phyloP scores from a whole-genome alignment of 1,140 invertebrate species.

The Spodoptera litura region DNA sequence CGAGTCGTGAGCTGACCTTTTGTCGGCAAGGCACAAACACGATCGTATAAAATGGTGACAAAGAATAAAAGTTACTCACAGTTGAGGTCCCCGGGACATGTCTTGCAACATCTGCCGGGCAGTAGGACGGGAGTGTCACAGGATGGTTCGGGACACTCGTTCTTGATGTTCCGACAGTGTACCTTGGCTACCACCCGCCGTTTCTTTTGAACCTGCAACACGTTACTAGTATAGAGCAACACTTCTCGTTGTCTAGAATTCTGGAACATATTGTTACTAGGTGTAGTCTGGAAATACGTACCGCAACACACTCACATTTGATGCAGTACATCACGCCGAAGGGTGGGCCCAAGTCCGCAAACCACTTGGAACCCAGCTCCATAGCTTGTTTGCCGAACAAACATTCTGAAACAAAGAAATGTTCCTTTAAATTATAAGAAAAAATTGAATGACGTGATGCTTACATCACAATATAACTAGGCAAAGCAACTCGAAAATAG shows the following conservation, averaged over 20 bases:
- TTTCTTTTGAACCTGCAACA: conserved; percentile 93
- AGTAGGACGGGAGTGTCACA: conserved; percentile 95
- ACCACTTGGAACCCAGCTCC: conserved; percentile 95
- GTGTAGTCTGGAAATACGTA: conserved; percentile 87
- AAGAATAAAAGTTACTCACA: conserved; percentile 87
- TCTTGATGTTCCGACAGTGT: conserved; percentile 95
- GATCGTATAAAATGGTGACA: no score
- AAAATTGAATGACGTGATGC: background rate
- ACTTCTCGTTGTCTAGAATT: no score
- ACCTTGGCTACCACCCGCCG: conserved; percentile 94
- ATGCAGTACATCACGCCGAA: conserved; percentile 97
- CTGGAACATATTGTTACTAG: background rate
- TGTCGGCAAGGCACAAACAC: background rate
- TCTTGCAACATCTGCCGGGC: conserved; percentile 95
- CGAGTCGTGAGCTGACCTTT: background rate
- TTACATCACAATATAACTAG: no score
- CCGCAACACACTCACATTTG: conserved; percentile 95
- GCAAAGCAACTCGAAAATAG: no score
- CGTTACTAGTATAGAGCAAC: conserved; percentile 6
- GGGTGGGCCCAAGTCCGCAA: conserved; percentile 95
- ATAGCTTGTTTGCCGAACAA: conserved; percentile 94
- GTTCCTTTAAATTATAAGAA: background rate
- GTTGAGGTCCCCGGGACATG: conserved; percentile 91
- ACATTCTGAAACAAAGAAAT: conserved; percentile 92
- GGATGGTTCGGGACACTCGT: conserved; percentile 94